Base-by-base conservation (phyloP, 2,113 vertebrate genomes). In the Antechinus flavipes region DNA sequence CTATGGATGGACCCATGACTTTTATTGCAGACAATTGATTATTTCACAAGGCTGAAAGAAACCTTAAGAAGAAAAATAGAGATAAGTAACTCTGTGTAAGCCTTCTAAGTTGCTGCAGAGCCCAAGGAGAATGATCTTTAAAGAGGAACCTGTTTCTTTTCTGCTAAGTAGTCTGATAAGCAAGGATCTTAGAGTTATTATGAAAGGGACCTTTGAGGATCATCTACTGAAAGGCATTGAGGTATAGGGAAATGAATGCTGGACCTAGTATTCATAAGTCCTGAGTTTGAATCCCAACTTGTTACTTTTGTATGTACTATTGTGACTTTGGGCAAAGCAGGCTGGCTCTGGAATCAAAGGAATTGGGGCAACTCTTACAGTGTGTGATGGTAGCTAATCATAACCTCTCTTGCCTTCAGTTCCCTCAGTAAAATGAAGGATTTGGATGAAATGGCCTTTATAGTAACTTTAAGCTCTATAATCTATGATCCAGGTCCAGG, bases 11-110 rank as follows among this genome's bases (percentile, higher is more conserved):
- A 92, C 92, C 90, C 92, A 94, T 90, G 95, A 47, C 92, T 97
- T 97, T 97, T 96, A 96, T 94, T 92, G 47, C 42, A 53, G 90
- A 94, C 54, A 94, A 52, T 91, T 92, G 91, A 93, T 96, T 94
- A 93, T 94, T 97, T 91, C 89, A 54, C 22, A 93, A 91, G 94
- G 92, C 95, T 95, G 93, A 91, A 97, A 95, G 91, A 94, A 92
- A 84, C 94, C 95, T 94, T 96, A 96, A 76, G 96, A 94, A 96
- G 90, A 90, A 54, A 90, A 27, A 53, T 53, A 52, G 6, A 49
- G 54, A 90, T 8, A 35, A 23, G 35, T 7, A 3, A 23, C 46
- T 3, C 16, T 7, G 2, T 11, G 27, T 3, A 42, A 9, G 35
- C 8, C 35, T 7, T 84, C 35, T 84, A 84, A 54, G 5, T 84